Conservation (phyloP, 2,797 vertebrate species). For the Anolis apletophallus region DNA sequence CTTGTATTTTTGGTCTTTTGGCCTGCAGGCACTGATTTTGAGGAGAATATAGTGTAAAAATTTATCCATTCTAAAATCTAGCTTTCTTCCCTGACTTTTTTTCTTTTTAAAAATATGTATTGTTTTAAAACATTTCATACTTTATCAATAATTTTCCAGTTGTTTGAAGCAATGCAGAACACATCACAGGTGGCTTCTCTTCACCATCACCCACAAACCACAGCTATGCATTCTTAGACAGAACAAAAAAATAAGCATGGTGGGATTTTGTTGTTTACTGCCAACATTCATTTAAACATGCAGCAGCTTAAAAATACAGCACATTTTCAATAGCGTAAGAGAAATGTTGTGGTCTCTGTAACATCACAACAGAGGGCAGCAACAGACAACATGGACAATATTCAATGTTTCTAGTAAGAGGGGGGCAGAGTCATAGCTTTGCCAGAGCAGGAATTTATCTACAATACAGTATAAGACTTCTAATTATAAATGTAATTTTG, state of each 20-base stretch:
- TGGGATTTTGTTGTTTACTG: neutral
- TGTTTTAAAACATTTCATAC: neutral
- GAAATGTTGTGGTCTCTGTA: constrained; percentile 74
- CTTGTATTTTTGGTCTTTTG: neutral
- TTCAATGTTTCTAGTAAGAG: constrained; percentile 63
- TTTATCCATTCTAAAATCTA: too few relatives aligned
- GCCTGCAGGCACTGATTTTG: neutral
- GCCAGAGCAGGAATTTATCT: constrained; percentile 43
- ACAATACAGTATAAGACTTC: constrained; percentile 8
- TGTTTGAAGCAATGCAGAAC: neutral
- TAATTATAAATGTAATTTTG: constrained; percentile 35
- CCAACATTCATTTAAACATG: accelerated
- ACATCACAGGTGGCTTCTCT: neutral
- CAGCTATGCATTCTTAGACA: accelerated
- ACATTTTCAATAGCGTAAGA: constrained; percentile 34
- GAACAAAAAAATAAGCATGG: neutral
- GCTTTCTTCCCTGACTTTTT: neutral
- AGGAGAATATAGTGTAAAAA: neutral
- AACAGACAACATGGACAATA: constrained; percentile 76
- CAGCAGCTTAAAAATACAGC: neutral
- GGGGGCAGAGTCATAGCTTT: constrained; percentile 47
- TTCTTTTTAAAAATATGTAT: neutral
- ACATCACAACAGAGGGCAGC: constrained; percentile 84
- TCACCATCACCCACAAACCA: neutral
- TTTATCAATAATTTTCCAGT: neutral